Percentiles rank a stretch among this genome's conserved stretches.
Conservation (phyloP, 2,888 invertebrate species). For the Allygus modestus region DNA sequence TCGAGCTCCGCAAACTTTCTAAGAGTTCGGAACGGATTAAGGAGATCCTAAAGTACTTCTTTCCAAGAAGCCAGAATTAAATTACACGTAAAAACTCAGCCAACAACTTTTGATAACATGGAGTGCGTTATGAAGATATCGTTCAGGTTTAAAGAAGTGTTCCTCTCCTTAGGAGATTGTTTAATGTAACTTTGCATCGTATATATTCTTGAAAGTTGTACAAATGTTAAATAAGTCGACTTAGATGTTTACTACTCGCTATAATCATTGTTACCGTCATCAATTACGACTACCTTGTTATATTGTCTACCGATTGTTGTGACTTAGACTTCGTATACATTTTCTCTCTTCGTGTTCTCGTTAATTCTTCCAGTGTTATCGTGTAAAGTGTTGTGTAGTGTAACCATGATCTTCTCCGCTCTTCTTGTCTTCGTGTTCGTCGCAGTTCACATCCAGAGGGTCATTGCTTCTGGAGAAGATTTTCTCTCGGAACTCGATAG, state of each 20-base stretch:
- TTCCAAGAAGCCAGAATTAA: slow-evolving; percentile 34
- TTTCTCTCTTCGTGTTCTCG: slow-evolving; percentile 54
- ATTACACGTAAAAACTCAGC: slow-evolving; percentile 27
- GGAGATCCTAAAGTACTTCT: slow-evolving; percentile 52
- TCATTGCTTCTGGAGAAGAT: slow-evolving; percentile 55
- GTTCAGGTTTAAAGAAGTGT: slow-evolving; percentile 25
- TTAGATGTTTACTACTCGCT: slow-evolving; percentile 9
- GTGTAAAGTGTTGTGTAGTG: slow-evolving; percentile 54
- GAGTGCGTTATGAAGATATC: neutral
- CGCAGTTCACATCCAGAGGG: neutral
- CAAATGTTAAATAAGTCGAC: slow-evolving; percentile 10
- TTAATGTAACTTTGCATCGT: neutral
- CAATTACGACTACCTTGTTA: slow-evolving; percentile 25
- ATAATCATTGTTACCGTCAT: slow-evolving; percentile 24
- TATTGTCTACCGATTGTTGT: slow-evolving; percentile 39
- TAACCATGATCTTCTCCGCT: slow-evolving; percentile 46
- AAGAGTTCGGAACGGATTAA: slow-evolving; percentile 47
- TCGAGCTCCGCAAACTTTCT: slow-evolving; percentile 44
- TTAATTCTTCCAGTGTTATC: slow-evolving; percentile 43
- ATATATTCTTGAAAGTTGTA: neutral
- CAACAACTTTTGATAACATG: neutral
- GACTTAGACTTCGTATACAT: slow-evolving; percentile 30
- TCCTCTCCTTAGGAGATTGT: slow-evolving; percentile 21
- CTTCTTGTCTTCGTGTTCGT: slow-evolving; percentile 15
- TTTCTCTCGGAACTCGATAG: slow-evolving; percentile 64